phyloP scores from a whole-genome alignment of 2,797 vertebrate genomes.

The Hemitrygon akajei region DNA sequence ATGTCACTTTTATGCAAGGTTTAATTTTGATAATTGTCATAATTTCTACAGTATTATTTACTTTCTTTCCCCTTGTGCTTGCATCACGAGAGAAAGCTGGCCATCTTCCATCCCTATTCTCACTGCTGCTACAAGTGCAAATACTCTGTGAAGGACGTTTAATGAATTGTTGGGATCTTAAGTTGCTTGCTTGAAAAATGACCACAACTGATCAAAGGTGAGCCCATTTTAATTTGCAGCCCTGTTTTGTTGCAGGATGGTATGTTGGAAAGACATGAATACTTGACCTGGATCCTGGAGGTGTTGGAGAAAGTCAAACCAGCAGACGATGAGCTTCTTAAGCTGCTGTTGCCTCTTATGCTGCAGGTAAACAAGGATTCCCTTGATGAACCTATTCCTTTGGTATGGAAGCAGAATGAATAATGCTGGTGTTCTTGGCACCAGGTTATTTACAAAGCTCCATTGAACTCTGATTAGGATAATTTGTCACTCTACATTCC shows the following conservation, averaged over 20 bases:
- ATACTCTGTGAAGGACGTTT: not conserved
- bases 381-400: not conserved
- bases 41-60: not conserved
- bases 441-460: not conserved
- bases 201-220: no score
- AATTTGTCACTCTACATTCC: no score
- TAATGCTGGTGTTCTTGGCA: not conserved
- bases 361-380: constrained; percentile 53
- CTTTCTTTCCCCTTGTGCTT: not conserved
- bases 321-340: constrained; percentile 59
- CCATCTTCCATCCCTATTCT: no score
- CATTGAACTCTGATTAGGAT: no score
- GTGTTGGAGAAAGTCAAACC: constrained; percentile 61
- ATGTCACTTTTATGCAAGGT: not conserved
- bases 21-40: not conserved
- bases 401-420: not conserved
- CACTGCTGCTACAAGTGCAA: no score
- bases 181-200: not conserved
- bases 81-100: not conserved
- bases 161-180: not conserved
- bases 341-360: constrained; percentile 57
- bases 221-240: not conserved
- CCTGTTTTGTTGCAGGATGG: constrained; percentile 53
- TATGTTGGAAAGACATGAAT: constrained; percentile 61
- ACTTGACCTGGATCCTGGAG: constrained; percentile 63